Base-by-base conservation (phyloP, 2,113 vertebrate genomes). In the Machaerirhynchus nigripectus region DNA sequence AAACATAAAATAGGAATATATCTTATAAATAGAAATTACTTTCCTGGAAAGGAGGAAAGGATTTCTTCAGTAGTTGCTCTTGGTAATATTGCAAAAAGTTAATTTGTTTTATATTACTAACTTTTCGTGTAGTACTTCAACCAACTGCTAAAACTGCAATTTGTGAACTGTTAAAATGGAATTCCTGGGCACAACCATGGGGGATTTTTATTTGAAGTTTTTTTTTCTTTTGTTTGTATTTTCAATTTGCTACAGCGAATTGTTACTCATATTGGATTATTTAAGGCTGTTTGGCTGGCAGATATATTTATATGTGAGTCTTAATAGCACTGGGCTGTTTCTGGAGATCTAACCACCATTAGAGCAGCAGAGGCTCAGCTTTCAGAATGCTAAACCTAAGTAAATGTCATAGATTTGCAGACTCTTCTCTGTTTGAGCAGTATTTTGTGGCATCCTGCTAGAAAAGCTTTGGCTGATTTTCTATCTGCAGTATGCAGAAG, bases 321-420 rank as follows among this genome's bases (percentile, higher is more conserved):
- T 60, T 15, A 18, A 30, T 6, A 61, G 40, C 55, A 12, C 17
- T 13, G 82, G 52, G 28, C 37, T 85, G 42, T 68, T 85, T 20
- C 7, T 39, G 18, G 44, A 23, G 1, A 1, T 30, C 46, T 39
- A 31, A 24, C 37, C 30, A 3, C 39, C 7, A 0, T 17, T 15
- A 31, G 59, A 53, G 59, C 73, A 86, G 35, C 2, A 2, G 33
- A 59, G 33, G 21, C 56, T 81, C 26, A 10, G 42, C 26, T 47
- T 89, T 46, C n/a, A 55, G 57, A 33, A 27, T 4, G 10, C 35
- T 42, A 7, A 67, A 50, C 26, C 55, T 26, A 39, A 24, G 37
- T 7, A 13, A 71, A 7, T 24, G 26, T 46, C 59, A 11, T 1
- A 14, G 50, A 40, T 37, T 6, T 49, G n/a, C 59, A 88, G 63